Conservation (phyloP, 2,113 vertebrate species). For the Zootoca vivipara region DNA sequence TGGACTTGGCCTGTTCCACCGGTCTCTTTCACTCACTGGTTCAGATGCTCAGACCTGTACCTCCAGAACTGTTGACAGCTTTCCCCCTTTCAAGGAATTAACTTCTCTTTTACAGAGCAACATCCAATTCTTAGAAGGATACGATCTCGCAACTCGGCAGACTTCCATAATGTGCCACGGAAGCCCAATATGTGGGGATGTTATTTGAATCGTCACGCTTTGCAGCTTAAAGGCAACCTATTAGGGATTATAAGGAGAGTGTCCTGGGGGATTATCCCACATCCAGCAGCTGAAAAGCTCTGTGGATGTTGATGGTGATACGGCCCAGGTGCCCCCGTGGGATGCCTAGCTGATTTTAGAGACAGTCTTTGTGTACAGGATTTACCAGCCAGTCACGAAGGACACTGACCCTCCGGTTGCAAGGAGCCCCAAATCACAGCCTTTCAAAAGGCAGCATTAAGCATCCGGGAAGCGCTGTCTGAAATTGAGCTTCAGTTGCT, state of each 20-base stretch:
- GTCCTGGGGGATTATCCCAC: not conserved
- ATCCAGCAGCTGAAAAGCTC: not conserved
- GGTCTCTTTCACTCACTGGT: not conserved
- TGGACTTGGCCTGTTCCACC: too few relatives aligned
- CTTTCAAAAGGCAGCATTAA: not conserved
- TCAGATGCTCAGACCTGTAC: not conserved
- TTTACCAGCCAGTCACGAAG: not conserved
- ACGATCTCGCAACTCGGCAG: not conserved
- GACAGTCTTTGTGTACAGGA: too few relatives aligned
- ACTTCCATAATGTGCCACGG: not conserved
- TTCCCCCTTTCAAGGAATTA: not conserved
- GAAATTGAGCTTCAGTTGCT: not conserved
- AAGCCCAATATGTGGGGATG: not conserved
- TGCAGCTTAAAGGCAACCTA: not conserved
- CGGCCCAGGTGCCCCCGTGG: not conserved
- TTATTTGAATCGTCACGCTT: not conserved
- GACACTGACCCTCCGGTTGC: not conserved
- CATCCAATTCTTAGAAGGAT: not conserved
- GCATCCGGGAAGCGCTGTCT: not conserved
- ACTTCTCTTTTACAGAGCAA: not conserved
- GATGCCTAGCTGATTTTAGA: not conserved
- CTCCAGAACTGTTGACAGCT: not conserved
- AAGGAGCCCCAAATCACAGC: too few relatives aligned
- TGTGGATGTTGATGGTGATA: not conserved
- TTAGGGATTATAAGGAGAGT: not conserved